Evolutionary conservation across 37 sponge, comb jelly and placozoan species (phyloP), one percentile per base, ranked within the genome.

Genomic region (Ephydatia muelleri): DNA sequence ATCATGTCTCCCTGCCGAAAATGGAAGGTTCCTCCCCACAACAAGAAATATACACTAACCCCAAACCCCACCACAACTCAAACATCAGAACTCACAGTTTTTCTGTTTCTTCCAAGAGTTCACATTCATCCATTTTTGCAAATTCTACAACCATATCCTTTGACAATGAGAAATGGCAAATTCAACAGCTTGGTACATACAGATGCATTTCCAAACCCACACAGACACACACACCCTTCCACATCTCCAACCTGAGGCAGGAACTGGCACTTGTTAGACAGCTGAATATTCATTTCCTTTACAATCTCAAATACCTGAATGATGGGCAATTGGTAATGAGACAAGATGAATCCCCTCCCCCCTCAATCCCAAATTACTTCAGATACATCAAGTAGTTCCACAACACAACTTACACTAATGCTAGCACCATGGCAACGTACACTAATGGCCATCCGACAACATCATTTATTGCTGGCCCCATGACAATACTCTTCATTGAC

Each of bases 131-230:
- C 97, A 99, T 91, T 49, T 82, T 88, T 19, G 99, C 99, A 95
- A 99, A 99, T 78, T 99, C 97, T 21, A 97, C 97, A 3, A 99
- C 99, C 87, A 83, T 95, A 67, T 98, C 98, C 94, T 96, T 67
- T 12, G 49, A 68, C 0, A 70, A 31, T 37, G 83, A 25, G 65
- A 23, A 29, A 70, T 57, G 21, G 22, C 22, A 22, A 65, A 19
- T 23, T 23, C 22, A 23, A 23, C 67, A 65, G 21, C 21, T 65
- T 65, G 21, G 22, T 22, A 65, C 21, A 23, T 65, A 65, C n/a
- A n/a, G n/a, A n/a, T n/a, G n/a, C n/a, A n/a, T n/a, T n/a, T n/a
- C n/a, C n/a, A n/a, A n/a, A n/a, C n/a, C n/a, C n/a, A n/a, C n/a
- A n/a, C n/a, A n/a, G n/a, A n/a, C n/a, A n/a, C n/a, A n/a, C n/a